Conservation (phyloP, 2,797 vertebrate genomes). For the Valencia hispanica region DNA sequence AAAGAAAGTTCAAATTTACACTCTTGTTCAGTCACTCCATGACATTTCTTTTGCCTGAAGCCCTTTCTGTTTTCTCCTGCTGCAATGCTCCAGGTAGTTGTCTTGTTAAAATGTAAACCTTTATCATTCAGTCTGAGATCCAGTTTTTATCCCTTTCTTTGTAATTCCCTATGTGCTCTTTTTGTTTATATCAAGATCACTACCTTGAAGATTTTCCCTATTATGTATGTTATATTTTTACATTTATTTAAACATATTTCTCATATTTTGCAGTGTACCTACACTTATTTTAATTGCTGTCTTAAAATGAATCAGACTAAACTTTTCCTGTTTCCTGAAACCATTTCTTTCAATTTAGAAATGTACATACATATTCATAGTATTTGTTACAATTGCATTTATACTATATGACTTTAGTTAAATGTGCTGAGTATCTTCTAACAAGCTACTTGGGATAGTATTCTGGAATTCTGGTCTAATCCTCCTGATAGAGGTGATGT, state of each 20-base stretch:
- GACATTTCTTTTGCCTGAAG: not conserved
- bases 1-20: not conserved
- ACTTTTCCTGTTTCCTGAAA: not conserved
- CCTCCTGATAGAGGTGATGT: not conserved
- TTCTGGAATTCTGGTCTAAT: not conserved
- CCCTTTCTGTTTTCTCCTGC: slow-evolving; percentile 7
- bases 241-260: not conserved
- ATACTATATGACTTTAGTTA: not conserved
- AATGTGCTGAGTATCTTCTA: not conserved
- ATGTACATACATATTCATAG: not conserved
- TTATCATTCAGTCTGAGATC: not conserved
- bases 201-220: not conserved
- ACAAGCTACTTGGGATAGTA: not conserved
- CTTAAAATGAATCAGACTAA: not conserved
- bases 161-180: not conserved
- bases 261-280: not conserved
- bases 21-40: slow-evolving; percentile 9
- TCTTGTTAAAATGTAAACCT: slow-evolving; percentile 5
- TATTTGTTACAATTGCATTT: not conserved
- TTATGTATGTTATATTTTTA: not conserved
- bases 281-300: not conserved
- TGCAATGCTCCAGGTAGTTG: slow-evolving; percentile 5
- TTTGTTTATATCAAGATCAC: not conserved
- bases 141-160: not conserved
- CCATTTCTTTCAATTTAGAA: not conserved